Conservation (phyloP, 2,888 invertebrate genomes). For the Lasioglossum pauxillum region DNA sequence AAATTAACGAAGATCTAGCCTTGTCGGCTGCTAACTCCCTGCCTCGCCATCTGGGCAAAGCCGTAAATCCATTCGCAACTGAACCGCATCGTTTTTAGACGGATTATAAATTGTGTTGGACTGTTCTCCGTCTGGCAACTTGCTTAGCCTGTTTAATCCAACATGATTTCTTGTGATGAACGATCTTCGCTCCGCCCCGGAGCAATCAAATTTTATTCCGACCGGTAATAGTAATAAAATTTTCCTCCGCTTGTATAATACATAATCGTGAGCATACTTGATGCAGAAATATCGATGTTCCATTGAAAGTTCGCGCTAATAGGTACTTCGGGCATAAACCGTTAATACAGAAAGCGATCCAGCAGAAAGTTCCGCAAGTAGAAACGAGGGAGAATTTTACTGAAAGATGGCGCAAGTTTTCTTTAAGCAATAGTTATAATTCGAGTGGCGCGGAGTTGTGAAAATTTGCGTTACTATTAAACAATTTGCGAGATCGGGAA, state of each 20-base stretch:
- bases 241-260: background rate
- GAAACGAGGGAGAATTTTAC: background rate
- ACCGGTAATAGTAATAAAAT: background rate
- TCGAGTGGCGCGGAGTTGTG: background rate
- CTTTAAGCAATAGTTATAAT: background rate
- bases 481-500: background rate
- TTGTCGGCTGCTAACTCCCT: background rate
- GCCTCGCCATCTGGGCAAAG: background rate
- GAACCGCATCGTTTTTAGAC: background rate
- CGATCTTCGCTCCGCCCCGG: background rate
- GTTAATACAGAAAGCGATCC: background rate
- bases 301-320: background rate
- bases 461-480: background rate
- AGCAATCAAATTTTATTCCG: background rate
- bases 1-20: background rate
- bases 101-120: background rate
- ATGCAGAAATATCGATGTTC: background rate
- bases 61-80: background rate
- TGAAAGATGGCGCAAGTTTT: background rate
- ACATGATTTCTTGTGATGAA: background rate
- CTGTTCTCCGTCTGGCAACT: background rate
- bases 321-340: background rate
- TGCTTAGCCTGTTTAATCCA: background rate
- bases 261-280: background rate
- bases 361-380: background rate